Percentiles rank a stretch among this genome's conserved stretches.
Conservation (phyloP, 2,113 vertebrate species). For the Physeter macrocephalus region DNA sequence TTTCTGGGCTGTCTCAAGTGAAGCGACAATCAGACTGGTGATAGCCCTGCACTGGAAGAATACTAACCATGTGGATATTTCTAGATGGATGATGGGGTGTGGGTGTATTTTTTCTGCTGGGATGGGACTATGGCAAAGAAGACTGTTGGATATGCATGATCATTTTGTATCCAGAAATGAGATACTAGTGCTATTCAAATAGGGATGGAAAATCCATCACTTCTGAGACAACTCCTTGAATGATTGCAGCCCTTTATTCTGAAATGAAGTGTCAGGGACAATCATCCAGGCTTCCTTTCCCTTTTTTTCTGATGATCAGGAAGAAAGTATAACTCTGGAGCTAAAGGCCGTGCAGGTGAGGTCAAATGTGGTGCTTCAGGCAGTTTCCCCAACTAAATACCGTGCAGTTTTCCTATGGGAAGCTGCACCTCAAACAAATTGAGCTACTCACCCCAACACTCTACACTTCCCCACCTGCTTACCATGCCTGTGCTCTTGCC, state of each 20-base stretch:
- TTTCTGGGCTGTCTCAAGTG: slow-evolving; percentile 65
- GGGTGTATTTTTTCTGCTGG: slow-evolving; percentile 19
- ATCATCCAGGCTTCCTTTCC: slow-evolving; percentile 8
- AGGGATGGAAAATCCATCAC: slow-evolving; percentile 50
- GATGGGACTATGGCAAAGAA: slow-evolving; percentile 46
- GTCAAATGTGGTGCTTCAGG: not conserved
- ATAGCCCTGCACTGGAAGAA: slow-evolving; percentile 23
- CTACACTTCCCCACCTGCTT: not conserved
- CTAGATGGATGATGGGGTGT: slow-evolving; percentile 31
- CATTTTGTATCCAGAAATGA: slow-evolving; percentile 52
- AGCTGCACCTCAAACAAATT: not conserved
- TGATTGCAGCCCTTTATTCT: slow-evolving; percentile 27
- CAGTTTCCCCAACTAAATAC: not conserved
- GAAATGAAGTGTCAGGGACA: slow-evolving; percentile 54
- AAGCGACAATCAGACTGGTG: slow-evolving; percentile 34
- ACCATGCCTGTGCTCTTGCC: not conserved
- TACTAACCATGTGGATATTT: slow-evolving; percentile 9
- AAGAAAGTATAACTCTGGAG: slow-evolving; percentile 1
- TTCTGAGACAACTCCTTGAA: slow-evolving; percentile 37
- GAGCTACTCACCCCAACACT: not conserved
- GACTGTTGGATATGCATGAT: slow-evolving; percentile 19
- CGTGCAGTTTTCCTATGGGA: not conserved
- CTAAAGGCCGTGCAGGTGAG: not conserved
- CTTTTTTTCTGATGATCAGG: slow-evolving; percentile 13
- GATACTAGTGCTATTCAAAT: slow-evolving; percentile 47